Base-by-base conservation (phyloP, 2,888 invertebrate species). In the Pachycephus smyrnensis region DNA sequence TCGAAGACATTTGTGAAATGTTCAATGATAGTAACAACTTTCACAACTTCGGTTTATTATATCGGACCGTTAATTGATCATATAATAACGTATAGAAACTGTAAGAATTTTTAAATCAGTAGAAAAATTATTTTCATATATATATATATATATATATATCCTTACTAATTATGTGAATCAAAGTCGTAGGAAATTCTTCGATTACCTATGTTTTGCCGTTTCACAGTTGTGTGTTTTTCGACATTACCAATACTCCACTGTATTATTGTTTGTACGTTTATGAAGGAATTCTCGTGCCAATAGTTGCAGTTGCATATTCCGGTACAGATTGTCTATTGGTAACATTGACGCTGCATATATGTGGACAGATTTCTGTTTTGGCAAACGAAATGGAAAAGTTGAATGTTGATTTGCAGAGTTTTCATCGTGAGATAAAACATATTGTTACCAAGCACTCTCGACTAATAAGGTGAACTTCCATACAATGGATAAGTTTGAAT, bases 291-390 rank as follows among this genome's bases (percentile, higher is more conserved):
- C 3, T 68, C 1, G 35, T 35, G 9, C 35, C 35, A 4, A 35
- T 35, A 1, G 6, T 35, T 35, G 35, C 35, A 35, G 9, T 35
- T 35, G 35, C 6, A 35, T 35, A 35, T 35, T n/a, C 30, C 9
- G 82, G 77, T 32, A 36, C 75, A 33, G 81, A 82, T 73, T 74
- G 73, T 31, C 73, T 73, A 2, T 30, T 81, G 71, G 73, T 82
- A 73, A 81, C 75, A 11, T 37, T 82, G 80, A 4, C 69, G 31
- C 73, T 82, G 12, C 83, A 84, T 23, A 31, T 84, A 30, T 83
- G 81, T 9, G 82, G 82, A 6, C 82, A 82, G 68, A 71, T 80
- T 11, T 73, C 80, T 23, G 74, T 77, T 33, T 69, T 84, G 35
- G 35, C 35, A 35, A 35, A 35, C 4, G 35, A 35, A 35, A 4